A percentile compares a stretch with the other conserved stretches of the same genome.
These are phyloP conservation scores for Hirundo rustica DNA, from an alignment of 2,797 vertebrate genomes.

Conservation along the genomic window DNA sequence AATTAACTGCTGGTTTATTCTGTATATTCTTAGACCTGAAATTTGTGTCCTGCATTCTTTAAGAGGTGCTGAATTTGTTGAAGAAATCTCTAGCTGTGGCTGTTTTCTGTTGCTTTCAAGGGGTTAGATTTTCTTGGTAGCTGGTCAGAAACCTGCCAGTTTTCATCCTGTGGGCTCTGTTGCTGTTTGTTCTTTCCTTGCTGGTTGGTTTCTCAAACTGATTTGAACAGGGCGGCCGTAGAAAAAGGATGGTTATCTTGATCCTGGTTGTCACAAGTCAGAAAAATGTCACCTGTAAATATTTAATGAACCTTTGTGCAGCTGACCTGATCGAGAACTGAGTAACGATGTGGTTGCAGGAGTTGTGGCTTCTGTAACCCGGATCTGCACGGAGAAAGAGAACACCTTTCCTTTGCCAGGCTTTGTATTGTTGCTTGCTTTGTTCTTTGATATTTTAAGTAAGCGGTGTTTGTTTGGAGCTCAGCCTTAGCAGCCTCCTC, in stretches of 20 bases:
- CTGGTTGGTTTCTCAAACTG: slow-evolving; percentile 14
- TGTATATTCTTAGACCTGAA: not conserved
- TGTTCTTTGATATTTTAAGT: not conserved
- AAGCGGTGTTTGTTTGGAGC: not conserved
- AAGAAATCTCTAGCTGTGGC: not conserved
- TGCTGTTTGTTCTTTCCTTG: slow-evolving; percentile 22
- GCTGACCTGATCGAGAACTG: not conserved
- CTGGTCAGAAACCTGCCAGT: not conserved
- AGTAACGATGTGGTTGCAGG: not conserved
- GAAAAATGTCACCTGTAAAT: slow-evolving; percentile 56
- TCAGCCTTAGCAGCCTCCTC: not conserved
- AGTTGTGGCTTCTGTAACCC: not conserved
- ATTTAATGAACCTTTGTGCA: slow-evolving; percentile 61
- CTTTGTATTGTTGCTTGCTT: not conserved
- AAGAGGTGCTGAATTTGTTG: not conserved
- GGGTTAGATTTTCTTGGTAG: not conserved
- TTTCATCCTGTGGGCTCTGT: not conserved
- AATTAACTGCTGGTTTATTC: not conserved
- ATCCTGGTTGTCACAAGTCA: slow-evolving; percentile 31
- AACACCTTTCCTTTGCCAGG: not conserved
- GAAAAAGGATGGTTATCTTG: slow-evolving; percentile 45
- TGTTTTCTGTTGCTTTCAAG: not conserved
- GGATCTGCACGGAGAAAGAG: not conserved
- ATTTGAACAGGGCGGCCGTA: not conserved
- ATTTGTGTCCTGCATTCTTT: not conserved